phyloP scores from a whole-genome alignment of 2,888 invertebrate species.

The Cactoblastis cactorum region DNA sequence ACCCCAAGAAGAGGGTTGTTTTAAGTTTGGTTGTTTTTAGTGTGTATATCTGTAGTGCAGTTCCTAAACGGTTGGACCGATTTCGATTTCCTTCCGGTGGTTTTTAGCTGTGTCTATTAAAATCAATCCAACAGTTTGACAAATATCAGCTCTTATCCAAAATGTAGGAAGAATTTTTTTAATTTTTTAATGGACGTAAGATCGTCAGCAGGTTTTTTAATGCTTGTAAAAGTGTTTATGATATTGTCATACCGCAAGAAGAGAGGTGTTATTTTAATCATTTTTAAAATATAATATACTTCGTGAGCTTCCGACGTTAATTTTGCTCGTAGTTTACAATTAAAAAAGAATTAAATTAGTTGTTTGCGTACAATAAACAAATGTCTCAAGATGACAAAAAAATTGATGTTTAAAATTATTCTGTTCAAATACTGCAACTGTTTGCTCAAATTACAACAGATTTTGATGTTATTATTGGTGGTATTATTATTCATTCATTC shows the following conservation, averaged over 20 bases:
- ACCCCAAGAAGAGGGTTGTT: no score
- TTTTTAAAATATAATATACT: constrained; percentile 22
- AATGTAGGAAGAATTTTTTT: no score
- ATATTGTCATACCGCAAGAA: constrained; percentile 11
- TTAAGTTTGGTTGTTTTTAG: no score
- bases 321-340: constrained; percentile 55
- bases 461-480: constrained; percentile 15
- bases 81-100: no score
- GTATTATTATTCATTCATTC: no score
- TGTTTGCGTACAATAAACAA: constrained; percentile 49
- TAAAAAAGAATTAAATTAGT: constrained; percentile 34
- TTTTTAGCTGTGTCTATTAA: no score
- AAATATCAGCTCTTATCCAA: no score
- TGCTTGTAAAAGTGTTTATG: background rate
- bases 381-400: constrained; percentile 64
- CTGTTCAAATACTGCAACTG: constrained; percentile 58
- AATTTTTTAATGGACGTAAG: no score
- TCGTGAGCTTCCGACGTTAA: constrained; percentile 64
- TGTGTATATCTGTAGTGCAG: no score
- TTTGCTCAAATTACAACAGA: constrained; percentile 56
- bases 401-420: constrained; percentile 38
- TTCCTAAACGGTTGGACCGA: no score
- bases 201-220: no score
- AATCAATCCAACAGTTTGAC: no score
- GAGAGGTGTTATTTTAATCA: constrained; percentile 23